Conservation (phyloP, 2,888 invertebrate species). For the Darwinula stevensoni region DNA sequence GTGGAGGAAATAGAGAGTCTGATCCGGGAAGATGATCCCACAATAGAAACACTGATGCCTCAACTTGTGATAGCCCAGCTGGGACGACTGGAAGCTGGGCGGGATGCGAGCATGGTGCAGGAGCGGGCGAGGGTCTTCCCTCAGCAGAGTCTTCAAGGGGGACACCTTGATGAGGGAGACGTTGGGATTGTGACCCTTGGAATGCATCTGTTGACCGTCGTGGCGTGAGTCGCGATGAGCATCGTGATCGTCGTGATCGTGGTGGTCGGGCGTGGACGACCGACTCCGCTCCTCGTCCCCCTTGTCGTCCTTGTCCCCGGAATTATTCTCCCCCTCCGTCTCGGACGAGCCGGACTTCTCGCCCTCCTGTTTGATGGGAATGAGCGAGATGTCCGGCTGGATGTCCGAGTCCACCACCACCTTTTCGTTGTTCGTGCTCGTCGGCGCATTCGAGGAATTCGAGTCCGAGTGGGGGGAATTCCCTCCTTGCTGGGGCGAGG, state of each 20-base stretch:
- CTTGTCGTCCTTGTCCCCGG: background rate
- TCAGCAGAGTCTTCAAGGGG: constrained; percentile 47
- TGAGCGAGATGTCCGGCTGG: background rate
- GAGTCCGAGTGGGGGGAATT: background rate
- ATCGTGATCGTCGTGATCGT: background rate
- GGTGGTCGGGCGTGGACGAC: background rate
- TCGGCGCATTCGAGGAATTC: background rate
- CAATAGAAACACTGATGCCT: constrained; percentile 48
- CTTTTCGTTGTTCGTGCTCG: background rate
- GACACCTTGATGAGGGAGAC: constrained; percentile 23
- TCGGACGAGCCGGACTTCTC: too few species aligned
- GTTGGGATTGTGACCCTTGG: constrained; percentile 10
- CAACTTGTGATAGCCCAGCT: background rate
- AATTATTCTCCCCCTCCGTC: too few species aligned
- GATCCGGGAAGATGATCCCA: constrained; percentile 78
- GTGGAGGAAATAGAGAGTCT: constrained; percentile 82
- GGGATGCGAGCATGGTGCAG: constrained; percentile 8
- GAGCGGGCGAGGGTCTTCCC: constrained; percentile 21
- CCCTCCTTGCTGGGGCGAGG: background rate
- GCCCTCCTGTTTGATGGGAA: constrained; percentile 35
- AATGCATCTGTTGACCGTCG: constrained; percentile 3
- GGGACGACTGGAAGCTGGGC: background rate
- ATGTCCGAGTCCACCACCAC: background rate
- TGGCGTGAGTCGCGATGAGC: background rate
- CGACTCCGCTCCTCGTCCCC: background rate